Conservation (phyloP, 1,140 invertebrate genomes). For the Calephelis nemesis region DNA sequence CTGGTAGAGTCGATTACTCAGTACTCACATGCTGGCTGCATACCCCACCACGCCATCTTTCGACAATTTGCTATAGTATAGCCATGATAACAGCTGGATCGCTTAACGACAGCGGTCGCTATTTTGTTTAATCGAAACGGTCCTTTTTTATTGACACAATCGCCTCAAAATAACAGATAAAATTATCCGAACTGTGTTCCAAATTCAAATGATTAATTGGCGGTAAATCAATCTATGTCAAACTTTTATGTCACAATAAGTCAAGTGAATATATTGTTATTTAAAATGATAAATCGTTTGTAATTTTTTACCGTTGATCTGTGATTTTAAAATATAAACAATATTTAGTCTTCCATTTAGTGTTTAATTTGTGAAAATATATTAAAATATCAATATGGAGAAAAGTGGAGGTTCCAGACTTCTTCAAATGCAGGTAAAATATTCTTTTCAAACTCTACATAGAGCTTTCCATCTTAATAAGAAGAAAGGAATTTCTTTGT, state of each 20-base stretch:
- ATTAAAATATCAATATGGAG: constrained; percentile 49
- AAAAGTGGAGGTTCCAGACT: constrained; percentile 73
- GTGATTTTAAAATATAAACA: constrained; percentile 20
- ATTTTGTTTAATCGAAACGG: constrained; percentile 61
- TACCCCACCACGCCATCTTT: constrained; percentile 47
- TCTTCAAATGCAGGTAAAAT: constrained; percentile 79
- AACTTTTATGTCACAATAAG: constrained; percentile 57
- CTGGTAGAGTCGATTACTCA: constrained; percentile 47
- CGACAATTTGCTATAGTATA: constrained; percentile 38
- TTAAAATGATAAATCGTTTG: constrained; percentile 54
- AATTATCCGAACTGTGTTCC: constrained; percentile 22
- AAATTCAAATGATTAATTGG: constrained; percentile 29
- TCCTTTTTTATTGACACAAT: constrained; percentile 4
- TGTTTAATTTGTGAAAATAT: constrained; percentile 24
- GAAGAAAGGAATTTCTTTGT: neutral
- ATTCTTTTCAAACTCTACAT: constrained; percentile 5
- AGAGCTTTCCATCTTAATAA: constrained; percentile 1
- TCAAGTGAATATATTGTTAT: constrained; percentile 32
- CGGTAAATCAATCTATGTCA: constrained; percentile 32
- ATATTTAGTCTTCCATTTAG: constrained; percentile 36
- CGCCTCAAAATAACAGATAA: neutral
- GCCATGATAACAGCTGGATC: constrained; percentile 49
- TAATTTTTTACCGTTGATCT: constrained; percentile 34
- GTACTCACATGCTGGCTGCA: constrained; percentile 60
- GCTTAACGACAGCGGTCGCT: constrained; percentile 52